Conservation (phyloP, 2,888 invertebrate species). For the Apotomis turbidana region DNA sequence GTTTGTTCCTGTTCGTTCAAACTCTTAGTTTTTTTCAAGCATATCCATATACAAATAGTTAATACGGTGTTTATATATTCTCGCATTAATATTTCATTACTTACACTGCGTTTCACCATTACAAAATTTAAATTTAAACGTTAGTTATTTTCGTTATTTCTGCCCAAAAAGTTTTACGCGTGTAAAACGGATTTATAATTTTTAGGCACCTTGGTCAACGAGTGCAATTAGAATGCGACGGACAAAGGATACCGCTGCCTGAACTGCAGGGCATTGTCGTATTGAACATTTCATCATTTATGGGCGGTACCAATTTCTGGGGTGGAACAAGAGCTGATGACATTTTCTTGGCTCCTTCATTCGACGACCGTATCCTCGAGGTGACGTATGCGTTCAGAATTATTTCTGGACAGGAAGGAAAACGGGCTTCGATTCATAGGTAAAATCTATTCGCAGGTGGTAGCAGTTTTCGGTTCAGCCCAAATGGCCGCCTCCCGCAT, state of each 20-base stretch:
- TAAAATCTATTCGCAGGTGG: conserved; percentile 71
- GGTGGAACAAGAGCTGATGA: conserved; percentile 96
- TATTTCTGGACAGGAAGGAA: too few species aligned
- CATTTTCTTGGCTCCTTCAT: conserved; percentile 95
- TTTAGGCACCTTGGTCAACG: conserved; percentile 94
- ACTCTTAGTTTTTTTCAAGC: too few species aligned
- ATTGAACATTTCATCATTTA: conserved; percentile 96
- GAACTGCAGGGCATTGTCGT: conserved; percentile 98
- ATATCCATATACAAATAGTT: too few species aligned
- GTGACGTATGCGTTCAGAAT: conserved; percentile 72
- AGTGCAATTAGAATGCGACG: conserved; percentile 98
- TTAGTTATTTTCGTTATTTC: too few species aligned
- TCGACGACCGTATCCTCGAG: conserved; percentile 98
- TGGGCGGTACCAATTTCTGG: conserved; percentile 99
- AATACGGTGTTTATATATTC: too few species aligned
- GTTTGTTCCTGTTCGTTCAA: too few species aligned
- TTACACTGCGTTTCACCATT: too few species aligned
- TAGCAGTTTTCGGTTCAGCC: conserved; percentile 98
- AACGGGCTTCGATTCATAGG: background rate
- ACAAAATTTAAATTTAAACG: too few species aligned
- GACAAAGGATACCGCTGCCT: conserved; percentile 96
- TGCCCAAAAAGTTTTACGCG: too few species aligned
- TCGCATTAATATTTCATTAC: too few species aligned
- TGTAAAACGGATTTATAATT: background rate
- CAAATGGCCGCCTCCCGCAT: conserved; percentile 98